A percentile compares a stretch with the other conserved stretches of the same genome.
Evolutionary conservation across 2,113 vertebrate genomes (phyloP).

Genomic region (Cheilinus undulatus): DNA sequence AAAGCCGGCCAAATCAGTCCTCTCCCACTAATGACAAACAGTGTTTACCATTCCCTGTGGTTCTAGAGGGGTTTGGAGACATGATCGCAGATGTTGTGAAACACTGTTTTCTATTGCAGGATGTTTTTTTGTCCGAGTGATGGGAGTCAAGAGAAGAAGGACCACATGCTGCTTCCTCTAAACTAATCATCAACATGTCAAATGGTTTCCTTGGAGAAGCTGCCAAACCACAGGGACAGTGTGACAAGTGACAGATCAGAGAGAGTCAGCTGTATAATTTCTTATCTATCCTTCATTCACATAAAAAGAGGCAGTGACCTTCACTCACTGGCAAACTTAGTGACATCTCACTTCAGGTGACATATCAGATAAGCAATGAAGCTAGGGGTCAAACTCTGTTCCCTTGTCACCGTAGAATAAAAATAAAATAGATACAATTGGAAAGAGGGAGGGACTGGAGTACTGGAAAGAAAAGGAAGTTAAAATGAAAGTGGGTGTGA

Average conservation of each 20-base stretch:
- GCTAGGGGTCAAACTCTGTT: slow-evolving; percentile 14
- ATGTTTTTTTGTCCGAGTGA: slow-evolving; percentile 16
- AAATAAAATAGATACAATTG: neutral
- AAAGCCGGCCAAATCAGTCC: slow-evolving; percentile 37
- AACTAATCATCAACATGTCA: slow-evolving; percentile 43
- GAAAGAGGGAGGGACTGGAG: too few relatives aligned
- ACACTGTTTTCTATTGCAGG: slow-evolving; percentile 31
- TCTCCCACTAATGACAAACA: slow-evolving; percentile 32
- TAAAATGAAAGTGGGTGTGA: too few relatives aligned
- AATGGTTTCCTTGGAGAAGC: slow-evolving; percentile 19
- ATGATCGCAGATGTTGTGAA: slow-evolving; percentile 15
- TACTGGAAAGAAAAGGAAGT: too few relatives aligned
- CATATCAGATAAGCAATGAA: neutral
- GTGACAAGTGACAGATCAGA: slow-evolving; percentile 36
- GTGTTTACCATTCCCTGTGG: slow-evolving; percentile 17
- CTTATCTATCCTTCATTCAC: slow-evolving; percentile 35
- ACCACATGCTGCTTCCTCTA: neutral
- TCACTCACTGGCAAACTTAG: slow-evolving; percentile 9
- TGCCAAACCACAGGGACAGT: slow-evolving; percentile 36
- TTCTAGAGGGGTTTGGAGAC: slow-evolving; percentile 31
- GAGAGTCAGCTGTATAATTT: slow-evolving; percentile 2
- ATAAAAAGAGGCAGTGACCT: slow-evolving; percentile 28
- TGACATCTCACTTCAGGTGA: slow-evolving; percentile 20
- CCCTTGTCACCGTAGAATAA: neutral
- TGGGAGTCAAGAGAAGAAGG: slow-evolving; percentile 1